phyloP scores from a whole-genome alignment of 2,113 vertebrate genomes.

The Xyliphius kryptos region DNA sequence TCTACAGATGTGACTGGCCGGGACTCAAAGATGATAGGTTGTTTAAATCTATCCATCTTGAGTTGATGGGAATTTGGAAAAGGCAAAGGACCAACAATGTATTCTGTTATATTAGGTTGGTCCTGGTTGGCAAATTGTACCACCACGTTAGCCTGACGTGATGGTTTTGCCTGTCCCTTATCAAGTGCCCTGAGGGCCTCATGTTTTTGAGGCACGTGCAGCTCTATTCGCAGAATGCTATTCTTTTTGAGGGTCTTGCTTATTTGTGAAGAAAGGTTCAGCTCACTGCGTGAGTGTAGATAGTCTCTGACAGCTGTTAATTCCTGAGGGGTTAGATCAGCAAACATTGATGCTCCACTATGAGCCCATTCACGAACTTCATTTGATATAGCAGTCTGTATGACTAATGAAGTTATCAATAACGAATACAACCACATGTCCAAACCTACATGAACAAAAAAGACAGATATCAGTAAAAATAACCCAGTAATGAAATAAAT shows the following conservation, averaged over 20 bases:
- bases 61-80: slow-evolving; percentile 55
- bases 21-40: slow-evolving; percentile 56
- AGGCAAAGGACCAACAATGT: slow-evolving; percentile 73
- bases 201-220: slow-evolving; percentile 73
- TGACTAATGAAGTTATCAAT: too few relatives aligned
- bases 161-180: slow-evolving; percentile 54
- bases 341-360: slow-evolving; percentile 70
- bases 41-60: slow-evolving; percentile 46
- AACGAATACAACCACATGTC: too few relatives aligned
- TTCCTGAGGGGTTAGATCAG: slow-evolving; percentile 70
- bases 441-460: too few relatives aligned
- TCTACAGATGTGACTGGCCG: slow-evolving; percentile 67
- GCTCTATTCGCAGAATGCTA: slow-evolving; percentile 79
- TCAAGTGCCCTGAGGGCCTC: slow-evolving; percentile 71
- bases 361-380: slow-evolving; percentile 64
- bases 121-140: slow-evolving; percentile 74
- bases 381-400: too few relatives aligned
- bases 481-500: too few relatives aligned
- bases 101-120: slow-evolving; percentile 75
- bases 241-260: slow-evolving; percentile 69
- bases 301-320: slow-evolving; percentile 66
- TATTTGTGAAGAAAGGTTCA: slow-evolving; percentile 54
- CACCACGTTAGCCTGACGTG: slow-evolving; percentile 70
- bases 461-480: too few relatives aligned
- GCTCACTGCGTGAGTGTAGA: slow-evolving; percentile 59